A percentile compares a stretch with the other conserved stretches of the same genome.
These are phyloP conservation scores for Canis aureus DNA, from an alignment of 2,113 vertebrate genomes.

Conservation along the genomic window DNA sequence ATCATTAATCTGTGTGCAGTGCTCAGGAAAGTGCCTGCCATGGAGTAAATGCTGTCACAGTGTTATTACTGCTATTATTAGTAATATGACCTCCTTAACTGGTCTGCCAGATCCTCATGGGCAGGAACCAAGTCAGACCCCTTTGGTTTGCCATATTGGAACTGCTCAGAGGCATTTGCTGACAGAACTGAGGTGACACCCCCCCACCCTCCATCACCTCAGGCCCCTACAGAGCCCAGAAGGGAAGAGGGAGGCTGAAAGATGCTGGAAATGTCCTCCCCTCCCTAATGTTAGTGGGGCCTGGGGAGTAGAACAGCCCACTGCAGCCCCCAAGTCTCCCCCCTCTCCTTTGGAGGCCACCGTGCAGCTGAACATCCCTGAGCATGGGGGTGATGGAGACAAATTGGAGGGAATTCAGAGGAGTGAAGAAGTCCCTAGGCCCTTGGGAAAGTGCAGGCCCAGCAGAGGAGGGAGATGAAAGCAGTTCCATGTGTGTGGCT, in stretches of 20 bases:
- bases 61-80: not conserved
- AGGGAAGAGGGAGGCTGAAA: not conserved
- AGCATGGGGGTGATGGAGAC: conserved; percentile 30
- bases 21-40: not conserved
- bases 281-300: not conserved
- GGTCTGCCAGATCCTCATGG: not conserved
- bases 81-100: conserved; percentile 12
- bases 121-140: not conserved
- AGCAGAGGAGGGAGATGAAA: conserved; percentile 71
- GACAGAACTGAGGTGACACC: not conserved
- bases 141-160: not conserved
- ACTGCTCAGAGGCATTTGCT: not conserved
- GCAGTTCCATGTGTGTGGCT: conserved; percentile 75
- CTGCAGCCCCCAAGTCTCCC: not conserved
- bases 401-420: conserved; percentile 65
- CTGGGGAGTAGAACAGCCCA: not conserved
- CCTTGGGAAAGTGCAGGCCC: conserved; percentile 63
- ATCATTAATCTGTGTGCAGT: not conserved
- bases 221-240: not conserved
- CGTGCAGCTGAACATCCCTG: not conserved
- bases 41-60: not conserved
- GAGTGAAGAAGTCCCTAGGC: conserved; percentile 54
- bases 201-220: not conserved
- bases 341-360: conserved; percentile 22
- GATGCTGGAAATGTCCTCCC: not conserved